phyloP scores from a whole-genome alignment of 2,113 vertebrate species.

The Ariopsis seemanni region DNA sequence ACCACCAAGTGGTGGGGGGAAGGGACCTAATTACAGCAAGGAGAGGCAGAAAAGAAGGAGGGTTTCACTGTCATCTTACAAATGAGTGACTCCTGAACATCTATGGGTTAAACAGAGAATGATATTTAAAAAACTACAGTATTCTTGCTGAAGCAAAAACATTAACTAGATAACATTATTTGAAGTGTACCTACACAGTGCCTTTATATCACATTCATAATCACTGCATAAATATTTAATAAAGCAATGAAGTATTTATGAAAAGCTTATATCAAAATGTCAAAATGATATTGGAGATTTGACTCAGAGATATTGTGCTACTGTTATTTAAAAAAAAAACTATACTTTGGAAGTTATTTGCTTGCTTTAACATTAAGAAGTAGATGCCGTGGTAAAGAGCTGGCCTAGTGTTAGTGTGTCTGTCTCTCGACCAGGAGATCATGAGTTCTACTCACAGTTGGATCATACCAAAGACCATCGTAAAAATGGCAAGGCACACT shows the following conservation, averaged over 20 bases:
- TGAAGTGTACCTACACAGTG: background rate
- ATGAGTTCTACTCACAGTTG: no score
- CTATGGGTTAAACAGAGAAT: background rate
- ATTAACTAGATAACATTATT: background rate
- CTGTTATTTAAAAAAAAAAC: background rate
- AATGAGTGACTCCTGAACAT: conserved; percentile 30
- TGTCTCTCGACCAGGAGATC: no score
- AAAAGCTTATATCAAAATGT: background rate
- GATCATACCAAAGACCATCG: no score
- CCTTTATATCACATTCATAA: background rate
- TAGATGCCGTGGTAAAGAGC: background rate
- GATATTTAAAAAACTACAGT: background rate
- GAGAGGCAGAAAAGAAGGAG: conserved; percentile 35
- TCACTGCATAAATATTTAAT: background rate
- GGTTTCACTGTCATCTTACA: conserved; percentile 36
- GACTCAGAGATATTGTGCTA: background rate
- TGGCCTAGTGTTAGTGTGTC: no score
- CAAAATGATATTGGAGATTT: no score
- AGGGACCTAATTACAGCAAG: conserved; percentile 48
- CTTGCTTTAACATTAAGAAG: background rate
- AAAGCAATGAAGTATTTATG: background rate
- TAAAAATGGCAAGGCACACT: no score
- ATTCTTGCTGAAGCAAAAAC: background rate
- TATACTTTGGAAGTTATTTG: background rate
- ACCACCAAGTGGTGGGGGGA: conserved; percentile 60